Conservation (phyloP, 2,797 vertebrate species). For the Ctenochaetus hawaiiensis region DNA sequence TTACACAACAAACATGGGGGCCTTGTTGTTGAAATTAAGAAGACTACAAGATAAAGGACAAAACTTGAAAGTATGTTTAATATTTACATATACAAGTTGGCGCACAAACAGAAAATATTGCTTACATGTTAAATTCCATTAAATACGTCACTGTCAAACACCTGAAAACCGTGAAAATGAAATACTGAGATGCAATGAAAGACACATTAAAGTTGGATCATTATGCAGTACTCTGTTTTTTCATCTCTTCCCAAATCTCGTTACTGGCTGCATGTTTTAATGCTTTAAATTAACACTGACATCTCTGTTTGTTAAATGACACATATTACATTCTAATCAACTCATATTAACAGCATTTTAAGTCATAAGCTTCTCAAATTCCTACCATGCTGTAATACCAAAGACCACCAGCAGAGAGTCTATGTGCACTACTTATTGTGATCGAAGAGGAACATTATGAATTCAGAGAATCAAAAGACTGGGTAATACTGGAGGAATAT, state of each 20-base stretch:
- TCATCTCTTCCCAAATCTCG: background rate
- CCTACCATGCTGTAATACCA: slow-evolving; percentile 50
- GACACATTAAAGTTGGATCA: background rate
- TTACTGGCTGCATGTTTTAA: background rate
- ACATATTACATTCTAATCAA: too few relatives aligned
- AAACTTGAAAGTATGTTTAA: background rate
- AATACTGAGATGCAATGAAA: background rate
- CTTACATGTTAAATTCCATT: background rate
- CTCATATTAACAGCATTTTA: background rate
- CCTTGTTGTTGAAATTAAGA: background rate
- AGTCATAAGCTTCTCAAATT: background rate
- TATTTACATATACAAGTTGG: background rate
- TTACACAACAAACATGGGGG: background rate
- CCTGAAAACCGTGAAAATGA: background rate
- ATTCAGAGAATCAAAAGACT: slow-evolving; percentile 13
- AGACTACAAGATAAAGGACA: background rate
- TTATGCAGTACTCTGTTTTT: background rate
- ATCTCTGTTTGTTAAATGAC: background rate
- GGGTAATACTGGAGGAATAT: background rate
- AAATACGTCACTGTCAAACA: background rate
- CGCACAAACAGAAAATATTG: background rate
- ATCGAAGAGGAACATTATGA: background rate
- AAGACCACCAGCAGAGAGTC: slow-evolving; percentile 64
- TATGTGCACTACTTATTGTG: slow-evolving; percentile 44
- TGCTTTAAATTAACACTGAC: background rate